phyloP scores from a whole-genome alignment of 2,113 vertebrate genomes.

The Rousettus leschenaultii region DNA sequence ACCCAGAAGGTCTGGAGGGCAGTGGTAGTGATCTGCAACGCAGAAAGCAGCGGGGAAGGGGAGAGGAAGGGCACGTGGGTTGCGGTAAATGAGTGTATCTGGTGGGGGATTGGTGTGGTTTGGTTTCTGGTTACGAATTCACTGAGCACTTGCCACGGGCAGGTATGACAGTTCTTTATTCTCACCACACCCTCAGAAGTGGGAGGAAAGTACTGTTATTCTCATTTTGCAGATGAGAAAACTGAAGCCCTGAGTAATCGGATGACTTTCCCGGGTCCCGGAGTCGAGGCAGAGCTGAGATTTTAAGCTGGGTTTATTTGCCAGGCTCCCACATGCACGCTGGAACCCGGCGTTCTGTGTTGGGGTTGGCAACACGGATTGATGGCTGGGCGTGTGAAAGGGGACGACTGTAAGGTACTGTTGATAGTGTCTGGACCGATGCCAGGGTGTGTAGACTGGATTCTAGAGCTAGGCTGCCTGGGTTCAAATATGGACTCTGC shows the following conservation, averaged over 20 bases:
- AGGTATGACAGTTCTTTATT: not conserved
- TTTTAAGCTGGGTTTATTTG: not conserved
- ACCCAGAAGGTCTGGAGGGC: not conserved
- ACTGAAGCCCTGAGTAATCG: not conserved
- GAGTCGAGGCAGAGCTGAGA: not conserved
- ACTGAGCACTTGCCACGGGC: not conserved
- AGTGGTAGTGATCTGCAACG: no score
- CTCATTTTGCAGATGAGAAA: not conserved
- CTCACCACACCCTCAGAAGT: not conserved
- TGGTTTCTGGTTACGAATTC: not conserved
- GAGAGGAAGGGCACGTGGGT: not conserved
- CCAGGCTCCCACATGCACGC: not conserved
- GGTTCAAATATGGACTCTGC: not conserved
- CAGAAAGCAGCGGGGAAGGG: not conserved
- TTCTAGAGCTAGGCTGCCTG: not conserved
- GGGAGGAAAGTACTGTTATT: not conserved
- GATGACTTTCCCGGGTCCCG: not conserved
- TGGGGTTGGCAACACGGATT: not conserved
- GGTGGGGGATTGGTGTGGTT: not conserved
- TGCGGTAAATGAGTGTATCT: not conserved
- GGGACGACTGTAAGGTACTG: not conserved
- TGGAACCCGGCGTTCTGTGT: not conserved
- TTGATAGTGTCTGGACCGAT: not conserved
- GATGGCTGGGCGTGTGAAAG: not conserved
- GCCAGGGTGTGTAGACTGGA: not conserved